Evolutionary conservation across 2,113 vertebrate species (phyloP).

Genomic region (Ranitomeya variabilis): DNA sequence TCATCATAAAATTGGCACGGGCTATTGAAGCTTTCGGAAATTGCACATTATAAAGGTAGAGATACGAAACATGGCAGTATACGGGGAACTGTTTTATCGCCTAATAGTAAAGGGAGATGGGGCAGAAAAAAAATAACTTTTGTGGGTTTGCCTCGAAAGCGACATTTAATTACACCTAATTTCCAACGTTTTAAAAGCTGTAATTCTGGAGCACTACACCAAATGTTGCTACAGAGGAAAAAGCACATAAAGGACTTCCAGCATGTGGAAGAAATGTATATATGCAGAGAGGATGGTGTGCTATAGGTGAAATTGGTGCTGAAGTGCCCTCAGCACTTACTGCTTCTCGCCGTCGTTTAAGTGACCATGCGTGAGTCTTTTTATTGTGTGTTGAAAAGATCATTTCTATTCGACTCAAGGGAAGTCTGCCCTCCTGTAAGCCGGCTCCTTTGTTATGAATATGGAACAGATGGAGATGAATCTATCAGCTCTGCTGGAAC

Average conservation of each 20-base stretch:
- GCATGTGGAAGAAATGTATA: constrained; percentile 51
- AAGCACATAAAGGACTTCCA: constrained; percentile 54
- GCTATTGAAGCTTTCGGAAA: constrained; percentile 52
- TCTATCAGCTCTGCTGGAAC: constrained; percentile 80
- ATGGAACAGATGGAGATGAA: constrained; percentile 85
- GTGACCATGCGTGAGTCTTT: constrained; percentile 72
- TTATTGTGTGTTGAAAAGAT: constrained; percentile 76
- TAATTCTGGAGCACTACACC: constrained; percentile 55
- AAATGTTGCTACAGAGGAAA: neutral
- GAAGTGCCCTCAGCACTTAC: constrained; percentile 60
- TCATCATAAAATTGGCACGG: constrained; percentile 44
- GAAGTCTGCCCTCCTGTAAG: constrained; percentile 75
- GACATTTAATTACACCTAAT: constrained; percentile 53
- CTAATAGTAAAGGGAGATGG: constrained; percentile 56
- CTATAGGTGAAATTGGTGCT: constrained; percentile 63
- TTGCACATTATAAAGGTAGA: constrained; percentile 48
- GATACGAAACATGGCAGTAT: constrained; percentile 26
- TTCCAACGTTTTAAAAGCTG: constrained; percentile 54
- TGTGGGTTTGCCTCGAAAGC: constrained; percentile 48
- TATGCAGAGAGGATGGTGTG: constrained; percentile 60
- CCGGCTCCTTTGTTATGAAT: constrained; percentile 85
- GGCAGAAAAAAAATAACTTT: constrained; percentile 54
- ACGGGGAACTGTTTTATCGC: constrained; percentile 37
- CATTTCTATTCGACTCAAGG: constrained; percentile 73
- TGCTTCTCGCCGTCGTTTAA: constrained; percentile 67